Percentiles rank a stretch among this genome's conserved stretches.
These are phyloP conservation scores for Hypomecis atomaria DNA, from an alignment of 2,888 invertebrate genomes.

Conservation along the genomic window DNA sequence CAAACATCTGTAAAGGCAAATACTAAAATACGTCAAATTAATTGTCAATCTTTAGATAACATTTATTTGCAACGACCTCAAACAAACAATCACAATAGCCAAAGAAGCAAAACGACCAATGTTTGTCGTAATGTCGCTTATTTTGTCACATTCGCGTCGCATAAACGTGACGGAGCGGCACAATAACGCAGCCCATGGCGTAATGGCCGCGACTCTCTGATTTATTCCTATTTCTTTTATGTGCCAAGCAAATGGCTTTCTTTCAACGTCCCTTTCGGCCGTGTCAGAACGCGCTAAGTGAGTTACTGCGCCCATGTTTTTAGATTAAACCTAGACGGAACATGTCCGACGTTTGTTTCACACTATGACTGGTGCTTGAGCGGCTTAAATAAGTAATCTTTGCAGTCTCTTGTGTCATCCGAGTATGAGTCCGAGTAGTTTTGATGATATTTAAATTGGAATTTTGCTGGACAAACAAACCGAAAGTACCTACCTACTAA, in stretches of 20 bases:
- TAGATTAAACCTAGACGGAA: slow-evolving; percentile 60
- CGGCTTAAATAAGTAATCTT: too few relatives aligned
- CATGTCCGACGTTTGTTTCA: too few relatives aligned
- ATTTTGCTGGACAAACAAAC: too few relatives aligned
- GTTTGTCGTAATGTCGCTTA: slow-evolving; percentile 72
- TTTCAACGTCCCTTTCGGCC: slow-evolving; percentile 69
- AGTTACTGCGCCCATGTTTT: slow-evolving; percentile 59
- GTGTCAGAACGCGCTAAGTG: slow-evolving; percentile 57
- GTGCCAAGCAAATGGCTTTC: slow-evolving; percentile 74
- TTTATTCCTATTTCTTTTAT: slow-evolving; percentile 82
- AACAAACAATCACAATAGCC: slow-evolving; percentile 46
- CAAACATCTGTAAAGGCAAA: too few relatives aligned
- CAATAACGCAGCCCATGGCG: slow-evolving; percentile 71
- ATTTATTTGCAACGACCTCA: slow-evolving; percentile 37
- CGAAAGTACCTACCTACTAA: too few relatives aligned
- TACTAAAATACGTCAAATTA: not conserved
- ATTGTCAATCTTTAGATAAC: slow-evolving; percentile 19
- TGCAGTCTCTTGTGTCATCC: too few relatives aligned
- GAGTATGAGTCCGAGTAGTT: too few relatives aligned
- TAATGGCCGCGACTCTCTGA: slow-evolving; percentile 79
- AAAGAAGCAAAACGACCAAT: slow-evolving; percentile 54
- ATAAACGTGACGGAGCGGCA: slow-evolving; percentile 75
- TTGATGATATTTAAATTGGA: too few relatives aligned
- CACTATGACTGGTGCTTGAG: too few relatives aligned
- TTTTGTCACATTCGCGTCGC: slow-evolving; percentile 75